These are phyloP conservation scores for Callospermophilus lateralis DNA, from an alignment of 2,113 vertebrate species.

Conservation along the genomic window DNA sequence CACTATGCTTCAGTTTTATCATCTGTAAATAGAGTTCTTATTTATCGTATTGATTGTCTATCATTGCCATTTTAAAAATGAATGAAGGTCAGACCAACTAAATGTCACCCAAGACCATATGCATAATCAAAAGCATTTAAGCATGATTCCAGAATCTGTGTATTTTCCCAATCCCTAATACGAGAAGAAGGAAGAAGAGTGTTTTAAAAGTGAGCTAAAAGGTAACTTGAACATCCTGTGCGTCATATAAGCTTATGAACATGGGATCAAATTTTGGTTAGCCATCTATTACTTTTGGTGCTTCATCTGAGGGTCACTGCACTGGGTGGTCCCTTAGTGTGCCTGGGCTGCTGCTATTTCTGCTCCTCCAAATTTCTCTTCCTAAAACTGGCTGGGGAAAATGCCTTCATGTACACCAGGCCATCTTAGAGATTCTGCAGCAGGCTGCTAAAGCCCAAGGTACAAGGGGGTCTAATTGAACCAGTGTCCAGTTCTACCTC, in stretches of 20 bases:
- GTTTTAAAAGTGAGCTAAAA: background rate
- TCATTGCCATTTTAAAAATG: background rate
- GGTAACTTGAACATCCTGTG: background rate
- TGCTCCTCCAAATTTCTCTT: background rate
- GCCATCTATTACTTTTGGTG: background rate
- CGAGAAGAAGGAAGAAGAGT: background rate
- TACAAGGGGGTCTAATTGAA: background rate
- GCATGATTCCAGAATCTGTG: background rate
- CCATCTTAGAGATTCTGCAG: background rate
- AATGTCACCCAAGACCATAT: background rate
- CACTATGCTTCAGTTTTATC: background rate
- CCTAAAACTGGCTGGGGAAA: background rate
- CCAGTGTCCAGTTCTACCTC: background rate
- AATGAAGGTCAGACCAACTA: background rate
- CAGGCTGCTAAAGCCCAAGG: background rate
- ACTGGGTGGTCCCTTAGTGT: background rate
- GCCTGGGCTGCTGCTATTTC: background rate
- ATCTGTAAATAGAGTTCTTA: background rate
- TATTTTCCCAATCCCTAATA: background rate
- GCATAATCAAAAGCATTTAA: background rate
- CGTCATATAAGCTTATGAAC: background rate
- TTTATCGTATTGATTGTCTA: background rate
- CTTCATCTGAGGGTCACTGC: background rate
- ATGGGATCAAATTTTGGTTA: background rate
- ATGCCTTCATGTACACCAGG: accelerated